phyloP scores from a whole-genome alignment of 2,797 vertebrate species.

The Fistularia tabacaria region DNA sequence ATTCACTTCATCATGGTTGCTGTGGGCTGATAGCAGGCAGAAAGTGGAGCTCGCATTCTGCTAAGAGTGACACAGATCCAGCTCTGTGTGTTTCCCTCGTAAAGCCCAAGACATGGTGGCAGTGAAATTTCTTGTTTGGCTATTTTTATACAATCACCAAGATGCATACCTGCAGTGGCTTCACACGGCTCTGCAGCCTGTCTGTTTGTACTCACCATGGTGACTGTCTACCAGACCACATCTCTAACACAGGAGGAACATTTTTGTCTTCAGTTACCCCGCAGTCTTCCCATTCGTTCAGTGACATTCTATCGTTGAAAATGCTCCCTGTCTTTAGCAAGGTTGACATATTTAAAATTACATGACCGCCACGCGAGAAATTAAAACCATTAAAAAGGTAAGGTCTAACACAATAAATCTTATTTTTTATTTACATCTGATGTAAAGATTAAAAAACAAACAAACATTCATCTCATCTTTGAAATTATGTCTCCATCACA shows the following conservation, averaged over 20 bases:
- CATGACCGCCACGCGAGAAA: no score
- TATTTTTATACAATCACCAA: constrained; percentile 35
- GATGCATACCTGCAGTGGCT: constrained; percentile 33
- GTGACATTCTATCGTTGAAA: no score
- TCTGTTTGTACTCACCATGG: constrained; percentile 50
- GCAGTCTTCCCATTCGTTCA: not conserved
- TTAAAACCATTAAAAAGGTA: no score
- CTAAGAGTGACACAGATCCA: constrained; percentile 28
- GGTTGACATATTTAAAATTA: no score
- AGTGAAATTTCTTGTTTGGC: constrained; percentile 39
- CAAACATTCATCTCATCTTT: no score
- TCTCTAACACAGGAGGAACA: constrained; percentile 15
- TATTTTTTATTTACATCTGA: no score
- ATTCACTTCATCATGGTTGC: constrained; percentile 35
- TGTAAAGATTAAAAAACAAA: no score
- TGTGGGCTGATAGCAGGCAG: constrained; percentile 35
- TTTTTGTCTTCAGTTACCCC: constrained; percentile 4
- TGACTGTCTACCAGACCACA: constrained; percentile 30
- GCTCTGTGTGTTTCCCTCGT: constrained; percentile 11
- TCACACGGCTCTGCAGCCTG: constrained; percentile 32
- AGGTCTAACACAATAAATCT: no score
- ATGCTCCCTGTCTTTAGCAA: no score
- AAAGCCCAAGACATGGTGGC: constrained; percentile 15
- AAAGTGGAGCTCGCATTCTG: constrained; percentile 29
- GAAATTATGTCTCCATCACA: no score